A percentile compares a stretch with the other conserved stretches of the same genome.
These are phyloP conservation scores for Crocodylus rhombifer DNA, from an alignment of 2,797 vertebrate species.

Conservation along the genomic window DNA sequence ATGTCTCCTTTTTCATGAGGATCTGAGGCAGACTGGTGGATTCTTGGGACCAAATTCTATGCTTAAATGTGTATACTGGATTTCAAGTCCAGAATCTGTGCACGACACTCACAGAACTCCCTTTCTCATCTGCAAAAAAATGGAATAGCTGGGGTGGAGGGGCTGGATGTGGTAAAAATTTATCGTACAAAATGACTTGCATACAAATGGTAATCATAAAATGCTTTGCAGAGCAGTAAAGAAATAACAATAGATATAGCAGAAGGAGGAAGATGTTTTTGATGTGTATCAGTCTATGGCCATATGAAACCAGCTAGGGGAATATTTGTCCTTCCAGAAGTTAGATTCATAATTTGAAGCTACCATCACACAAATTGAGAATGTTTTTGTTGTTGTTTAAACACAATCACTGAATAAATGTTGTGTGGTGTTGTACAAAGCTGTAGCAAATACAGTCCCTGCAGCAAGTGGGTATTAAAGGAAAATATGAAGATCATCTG, in stretches of 20 bases:
- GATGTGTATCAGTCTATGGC: neutral
- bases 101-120: neutral
- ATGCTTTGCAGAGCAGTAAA: neutral
- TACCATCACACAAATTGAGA: accelerated
- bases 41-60: neutral
- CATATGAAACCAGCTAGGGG: neutral
- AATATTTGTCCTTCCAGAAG: neutral
- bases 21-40: neutral
- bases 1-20: neutral
- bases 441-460: neutral
- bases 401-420: accelerated
- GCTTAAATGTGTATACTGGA: neutral
- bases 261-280: neutral
- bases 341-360: accelerated
- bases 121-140: neutral
- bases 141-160: neutral
- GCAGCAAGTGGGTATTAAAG: neutral
- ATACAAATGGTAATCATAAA: neutral
- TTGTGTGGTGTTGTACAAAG: neutral
- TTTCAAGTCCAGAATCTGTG: neutral
- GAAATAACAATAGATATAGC: neutral
- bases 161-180: neutral
- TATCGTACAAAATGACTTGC: neutral
- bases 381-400: neutral
- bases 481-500: neutral